Evolutionary conservation across 2,113 vertebrate genomes (phyloP).

Genomic region (Falcunculus frontatus): DNA sequence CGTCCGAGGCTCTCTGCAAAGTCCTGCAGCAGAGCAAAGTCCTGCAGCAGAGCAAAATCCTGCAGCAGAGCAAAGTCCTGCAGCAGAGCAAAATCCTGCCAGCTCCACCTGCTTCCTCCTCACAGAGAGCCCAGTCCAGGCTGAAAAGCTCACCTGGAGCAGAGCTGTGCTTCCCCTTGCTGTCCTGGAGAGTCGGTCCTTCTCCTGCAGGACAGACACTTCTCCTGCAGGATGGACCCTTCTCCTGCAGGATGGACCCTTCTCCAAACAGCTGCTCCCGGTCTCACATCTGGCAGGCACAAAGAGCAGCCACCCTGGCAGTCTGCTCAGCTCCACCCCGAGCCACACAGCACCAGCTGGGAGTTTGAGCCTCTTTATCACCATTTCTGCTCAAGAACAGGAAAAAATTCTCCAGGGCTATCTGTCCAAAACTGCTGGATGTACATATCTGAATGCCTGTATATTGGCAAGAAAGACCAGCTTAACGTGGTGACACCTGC

Average conservation of each 20-base stretch:
- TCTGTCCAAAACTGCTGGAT: background rate
- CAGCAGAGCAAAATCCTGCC: background rate
- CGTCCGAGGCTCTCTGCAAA: rapidly evolving
- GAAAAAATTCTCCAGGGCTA: background rate
- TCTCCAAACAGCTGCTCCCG: background rate
- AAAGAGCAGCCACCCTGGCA: background rate
- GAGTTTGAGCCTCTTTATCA: background rate
- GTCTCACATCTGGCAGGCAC: background rate
- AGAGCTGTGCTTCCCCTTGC: rapidly evolving
- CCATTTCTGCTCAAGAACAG: background rate
- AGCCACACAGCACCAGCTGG: background rate
- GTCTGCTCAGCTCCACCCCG: background rate
- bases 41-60: background rate
- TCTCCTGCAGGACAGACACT: background rate
- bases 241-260: background rate
- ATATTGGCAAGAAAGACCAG: background rate
- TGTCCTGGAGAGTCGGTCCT: background rate
- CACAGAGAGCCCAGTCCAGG: background rate
- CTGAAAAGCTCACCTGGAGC: background rate
- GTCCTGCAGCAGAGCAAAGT: background rate
- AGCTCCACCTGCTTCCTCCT: background rate
- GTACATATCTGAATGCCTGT: background rate
- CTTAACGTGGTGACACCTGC: background rate
- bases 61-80: rapidly evolving
- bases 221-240: background rate